These are phyloP conservation scores for Malacosoma neustria DNA, from an alignment of 2,888 invertebrate species.

Conservation along the genomic window DNA sequence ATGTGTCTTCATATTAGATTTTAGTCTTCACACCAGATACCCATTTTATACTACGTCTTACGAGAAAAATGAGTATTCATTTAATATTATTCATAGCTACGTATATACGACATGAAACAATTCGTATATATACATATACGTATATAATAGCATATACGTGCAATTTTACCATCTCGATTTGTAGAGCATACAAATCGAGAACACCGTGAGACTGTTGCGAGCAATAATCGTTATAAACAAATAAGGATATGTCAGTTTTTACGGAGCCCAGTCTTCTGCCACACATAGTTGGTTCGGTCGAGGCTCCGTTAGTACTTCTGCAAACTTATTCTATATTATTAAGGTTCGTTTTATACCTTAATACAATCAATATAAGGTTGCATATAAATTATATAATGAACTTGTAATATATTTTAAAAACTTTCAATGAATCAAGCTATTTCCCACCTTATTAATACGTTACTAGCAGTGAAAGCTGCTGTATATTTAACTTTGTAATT, in stretches of 20 bases:
- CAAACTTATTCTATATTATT: neutral
- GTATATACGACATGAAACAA: too few species aligned
- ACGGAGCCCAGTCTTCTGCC: slow-evolving; percentile 8
- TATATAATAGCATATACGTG: too few species aligned
- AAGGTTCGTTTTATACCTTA: neutral
- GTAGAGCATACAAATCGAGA: neutral
- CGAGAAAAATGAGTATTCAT: too few species aligned
- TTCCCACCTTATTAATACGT: neutral
- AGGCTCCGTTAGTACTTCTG: slow-evolving; percentile 3
- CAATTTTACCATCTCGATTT: too few species aligned
- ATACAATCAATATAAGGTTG: neutral
- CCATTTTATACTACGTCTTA: too few species aligned
- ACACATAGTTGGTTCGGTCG: slow-evolving; percentile 12
- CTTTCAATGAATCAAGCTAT: neutral
- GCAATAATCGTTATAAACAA: neutral
- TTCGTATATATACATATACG: too few species aligned
- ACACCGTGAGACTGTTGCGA: neutral
- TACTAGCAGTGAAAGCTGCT: neutral
- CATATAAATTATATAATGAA: neutral
- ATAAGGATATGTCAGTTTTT: neutral
- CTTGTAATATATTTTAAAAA: neutral
- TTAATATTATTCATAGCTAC: too few species aligned
- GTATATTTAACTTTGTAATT: neutral
- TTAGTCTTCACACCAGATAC: too few species aligned
- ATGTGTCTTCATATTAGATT: too few species aligned